Evolutionary conservation across 2,113 vertebrate species (phyloP).

Genomic region (Varanus salvator): DNA sequence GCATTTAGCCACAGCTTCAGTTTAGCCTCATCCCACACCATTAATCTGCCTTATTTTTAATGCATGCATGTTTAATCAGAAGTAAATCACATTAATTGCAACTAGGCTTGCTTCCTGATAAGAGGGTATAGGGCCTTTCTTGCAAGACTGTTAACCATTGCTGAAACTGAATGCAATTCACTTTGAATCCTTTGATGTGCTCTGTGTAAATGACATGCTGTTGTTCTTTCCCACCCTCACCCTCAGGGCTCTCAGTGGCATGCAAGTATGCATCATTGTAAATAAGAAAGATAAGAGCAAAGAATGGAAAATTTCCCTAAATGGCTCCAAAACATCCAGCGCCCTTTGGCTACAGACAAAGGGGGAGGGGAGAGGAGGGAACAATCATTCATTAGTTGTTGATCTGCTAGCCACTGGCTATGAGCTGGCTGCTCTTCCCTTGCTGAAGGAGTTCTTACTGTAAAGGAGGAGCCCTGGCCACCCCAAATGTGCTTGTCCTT

Average conservation of each 20-base stretch:
- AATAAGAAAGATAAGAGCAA: neutral
- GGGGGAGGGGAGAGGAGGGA: neutral
- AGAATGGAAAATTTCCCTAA: neutral
- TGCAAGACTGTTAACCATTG: neutral
- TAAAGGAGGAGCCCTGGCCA: neutral
- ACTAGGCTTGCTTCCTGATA: neutral
- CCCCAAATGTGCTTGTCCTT: neutral
- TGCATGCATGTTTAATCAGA: too few relatives aligned
- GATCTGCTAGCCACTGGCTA: neutral
- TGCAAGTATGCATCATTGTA: neutral
- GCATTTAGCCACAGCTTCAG: neutral
- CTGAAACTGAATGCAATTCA: neutral
- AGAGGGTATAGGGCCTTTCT: too few relatives aligned
- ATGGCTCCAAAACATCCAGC: neutral
- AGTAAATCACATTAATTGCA: neutral
- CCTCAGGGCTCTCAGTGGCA: neutral
- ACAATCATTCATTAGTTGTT: neutral
- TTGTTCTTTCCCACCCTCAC: neutral
- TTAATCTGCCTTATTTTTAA: neutral
- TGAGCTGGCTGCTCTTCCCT: neutral
- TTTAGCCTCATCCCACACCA: neutral
- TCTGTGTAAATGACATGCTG: neutral
- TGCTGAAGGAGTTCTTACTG: neutral
- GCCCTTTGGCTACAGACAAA: neutral
- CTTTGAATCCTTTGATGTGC: neutral